Conservation (phyloP, 1,140 invertebrate species). For the Nixonia krombeini region DNA sequence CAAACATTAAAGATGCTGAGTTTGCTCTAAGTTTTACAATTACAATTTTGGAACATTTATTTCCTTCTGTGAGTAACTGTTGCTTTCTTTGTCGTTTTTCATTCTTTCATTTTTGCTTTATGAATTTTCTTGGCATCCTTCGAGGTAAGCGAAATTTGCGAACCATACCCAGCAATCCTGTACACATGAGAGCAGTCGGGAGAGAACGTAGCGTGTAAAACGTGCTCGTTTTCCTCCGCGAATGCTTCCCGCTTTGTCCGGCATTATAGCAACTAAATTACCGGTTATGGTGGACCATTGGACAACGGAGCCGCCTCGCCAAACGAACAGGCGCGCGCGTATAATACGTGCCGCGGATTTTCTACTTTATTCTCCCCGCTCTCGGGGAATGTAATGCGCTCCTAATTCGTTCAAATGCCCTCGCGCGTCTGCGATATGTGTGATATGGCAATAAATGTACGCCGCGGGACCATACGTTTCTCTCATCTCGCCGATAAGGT, state of each 20-base stretch:
- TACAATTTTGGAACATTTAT: too few relatives aligned
- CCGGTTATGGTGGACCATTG: conserved; percentile 12
- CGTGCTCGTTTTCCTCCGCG: conserved; percentile 6
- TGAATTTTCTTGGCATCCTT: too few relatives aligned
- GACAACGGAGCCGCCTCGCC: background rate
- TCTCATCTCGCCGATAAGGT: background rate
- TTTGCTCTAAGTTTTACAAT: too few relatives aligned
- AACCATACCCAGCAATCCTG: too few relatives aligned
- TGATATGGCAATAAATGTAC: background rate
- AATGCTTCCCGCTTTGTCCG: conserved; percentile 12
- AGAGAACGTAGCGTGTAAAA: conserved; percentile 7
- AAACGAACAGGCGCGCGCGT: conserved; percentile 1
- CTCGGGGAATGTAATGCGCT: background rate
- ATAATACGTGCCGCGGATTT: background rate
- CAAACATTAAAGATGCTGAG: too few relatives aligned
- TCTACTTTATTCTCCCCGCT: too few relatives aligned
- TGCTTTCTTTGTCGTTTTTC: too few relatives aligned
- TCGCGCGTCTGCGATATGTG: background rate
- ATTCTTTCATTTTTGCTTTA: too few relatives aligned
- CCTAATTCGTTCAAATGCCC: conserved; percentile 1
- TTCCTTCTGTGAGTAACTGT: too few relatives aligned
- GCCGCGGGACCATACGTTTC: background rate
- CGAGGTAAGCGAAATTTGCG: too few relatives aligned
- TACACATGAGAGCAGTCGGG: too few relatives aligned
- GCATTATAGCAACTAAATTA: conserved; percentile 40